Evolutionary conservation across 2,113 vertebrate species (phyloP), one percentile per base, ranked within the genome.

Genomic region (Dasyprocta punctata): DNA sequence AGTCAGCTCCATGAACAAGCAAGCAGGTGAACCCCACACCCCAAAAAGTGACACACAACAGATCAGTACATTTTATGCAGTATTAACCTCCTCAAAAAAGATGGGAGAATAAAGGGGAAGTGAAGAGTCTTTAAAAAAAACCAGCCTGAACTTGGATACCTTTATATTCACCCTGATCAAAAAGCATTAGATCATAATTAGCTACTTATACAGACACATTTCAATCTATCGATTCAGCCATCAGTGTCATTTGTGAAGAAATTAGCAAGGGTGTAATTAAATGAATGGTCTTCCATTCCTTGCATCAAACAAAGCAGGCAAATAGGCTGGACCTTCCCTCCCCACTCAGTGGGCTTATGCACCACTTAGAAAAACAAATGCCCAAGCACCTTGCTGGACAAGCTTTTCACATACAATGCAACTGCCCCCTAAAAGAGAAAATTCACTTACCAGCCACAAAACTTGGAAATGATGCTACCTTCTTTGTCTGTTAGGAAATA

Each of bases 401-500:
- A 19, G 17, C 16, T 56, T 17, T 14, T 17, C 73, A 85, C 69
- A 84, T 52, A 84, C 95, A 75, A 30, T 67, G 0, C 33, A 95
- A 89, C 30, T 41, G 6, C 13, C 38, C 9, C 13, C 63, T 0
- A 52, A 87, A 80, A 63, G 69, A 93, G 2, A 85, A 93, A 93
- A 85, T 69, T 10, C 90, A 98, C 99, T 99, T 98, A 99, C 99
- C 99, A 97, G 99, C 99, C 85, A 99, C 99, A 98, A 99, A 99
- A 98, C 99, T 99, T 96, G 99, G 99, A 98, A 99, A 99, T 3
- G 99, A 99, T 33, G 99, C 98, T 84, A 99, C 99, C 98, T 99
- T 99, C 99, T 99, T 99, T 71, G 99, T 99, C 98, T 99, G 99
- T 99, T 99, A 91, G 93, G 97, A 98, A 98, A 98, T 54, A 92